Percentiles rank a stretch among this genome's conserved stretches.
Conservation (phyloP, 2,113 vertebrate genomes). For the Bubo scandiacus region DNA sequence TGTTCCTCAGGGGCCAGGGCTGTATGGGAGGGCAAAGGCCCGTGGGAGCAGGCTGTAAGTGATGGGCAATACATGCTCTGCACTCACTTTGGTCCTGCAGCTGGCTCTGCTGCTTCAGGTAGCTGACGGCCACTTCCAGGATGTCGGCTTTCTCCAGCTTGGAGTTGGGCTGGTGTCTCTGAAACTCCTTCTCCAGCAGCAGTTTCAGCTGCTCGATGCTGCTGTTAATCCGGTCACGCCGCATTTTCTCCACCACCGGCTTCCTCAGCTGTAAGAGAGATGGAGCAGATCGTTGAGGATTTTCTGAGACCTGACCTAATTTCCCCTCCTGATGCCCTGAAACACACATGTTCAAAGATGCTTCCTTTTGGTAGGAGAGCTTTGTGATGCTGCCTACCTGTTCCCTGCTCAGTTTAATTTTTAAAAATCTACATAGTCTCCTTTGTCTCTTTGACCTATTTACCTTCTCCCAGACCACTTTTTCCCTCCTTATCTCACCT, state of each 20-base stretch:
- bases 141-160: constrained; percentile 76
- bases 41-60: not conserved
- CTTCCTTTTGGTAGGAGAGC: not conserved
- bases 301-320: not conserved
- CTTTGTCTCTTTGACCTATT: not conserved
- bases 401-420: not conserved
- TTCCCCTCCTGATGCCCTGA: not conserved
- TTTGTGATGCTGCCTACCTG: not conserved
- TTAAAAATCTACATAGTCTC: not conserved
- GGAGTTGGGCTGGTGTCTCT: constrained; percentile 63
- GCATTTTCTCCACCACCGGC: constrained; percentile 88
- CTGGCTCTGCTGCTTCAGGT: constrained; percentile 76
- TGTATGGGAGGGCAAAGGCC: not conserved
- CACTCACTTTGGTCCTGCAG: constrained; percentile 32
- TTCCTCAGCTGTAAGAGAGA: constrained; percentile 79
- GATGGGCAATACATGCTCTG: not conserved
- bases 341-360: not conserved
- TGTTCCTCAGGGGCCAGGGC: not conserved
- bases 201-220: constrained; percentile 85
- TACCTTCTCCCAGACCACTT: not conserved
- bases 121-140: constrained; percentile 70
- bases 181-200: constrained; percentile 71
- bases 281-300: not conserved
- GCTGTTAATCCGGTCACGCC: constrained; percentile 85
- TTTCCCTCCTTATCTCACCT: not conserved